Percentiles rank a stretch among this genome's conserved stretches.
Evolutionary conservation across 2,113 vertebrate genomes (phyloP).

Genomic region (Leucopsar rothschildi): DNA sequence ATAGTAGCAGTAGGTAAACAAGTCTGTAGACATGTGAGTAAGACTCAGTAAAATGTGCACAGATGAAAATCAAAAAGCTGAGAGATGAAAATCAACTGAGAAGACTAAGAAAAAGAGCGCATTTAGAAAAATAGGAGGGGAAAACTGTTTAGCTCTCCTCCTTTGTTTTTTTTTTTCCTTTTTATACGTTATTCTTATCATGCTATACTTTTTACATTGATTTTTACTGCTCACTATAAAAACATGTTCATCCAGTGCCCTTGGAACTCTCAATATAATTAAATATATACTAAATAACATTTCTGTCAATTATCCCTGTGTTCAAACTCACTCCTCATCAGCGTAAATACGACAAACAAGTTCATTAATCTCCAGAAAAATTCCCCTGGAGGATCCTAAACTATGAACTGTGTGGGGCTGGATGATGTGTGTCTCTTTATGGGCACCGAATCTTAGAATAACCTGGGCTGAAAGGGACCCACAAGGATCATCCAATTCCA

Average conservation of each 20-base stretch:
- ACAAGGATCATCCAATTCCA: no score
- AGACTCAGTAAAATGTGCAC: not conserved
- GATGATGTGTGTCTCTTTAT: not conserved
- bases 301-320: not conserved
- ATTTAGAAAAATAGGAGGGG: fast-evolving
- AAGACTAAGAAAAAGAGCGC: not conserved
- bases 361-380: not conserved
- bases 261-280: not conserved
- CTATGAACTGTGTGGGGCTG: not conserved
- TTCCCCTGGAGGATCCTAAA: not conserved
- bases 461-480: not conserved
- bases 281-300: not conserved
- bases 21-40: not conserved
- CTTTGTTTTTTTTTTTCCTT: not conserved
- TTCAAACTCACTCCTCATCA: not conserved
- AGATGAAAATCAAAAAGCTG: not conserved
- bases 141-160: not conserved
- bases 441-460: no score
- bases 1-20: not conserved
- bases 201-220: not conserved
- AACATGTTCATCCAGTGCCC: not conserved
- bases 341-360: not conserved
- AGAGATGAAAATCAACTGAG: not conserved
- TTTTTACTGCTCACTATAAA: not conserved
- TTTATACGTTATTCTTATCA: not conserved